Evolutionary conservation across 2,888 invertebrate genomes (phyloP).

Genomic region (Ichneumoninae sp.): DNA sequence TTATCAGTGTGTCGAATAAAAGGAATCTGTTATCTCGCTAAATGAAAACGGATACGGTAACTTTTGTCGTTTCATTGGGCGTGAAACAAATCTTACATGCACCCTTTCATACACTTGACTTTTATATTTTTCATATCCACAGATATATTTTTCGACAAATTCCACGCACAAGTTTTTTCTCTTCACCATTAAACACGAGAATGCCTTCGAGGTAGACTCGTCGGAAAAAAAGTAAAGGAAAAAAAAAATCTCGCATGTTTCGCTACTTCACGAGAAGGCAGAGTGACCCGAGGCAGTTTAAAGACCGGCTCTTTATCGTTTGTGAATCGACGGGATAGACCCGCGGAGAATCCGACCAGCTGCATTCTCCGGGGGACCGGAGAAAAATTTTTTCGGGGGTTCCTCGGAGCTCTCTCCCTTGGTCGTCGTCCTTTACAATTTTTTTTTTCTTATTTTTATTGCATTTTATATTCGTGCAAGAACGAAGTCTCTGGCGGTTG

Average conservation of each 20-base stretch:
- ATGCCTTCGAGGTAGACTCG: background rate
- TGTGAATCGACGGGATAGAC: constrained; percentile 39
- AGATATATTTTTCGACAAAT: background rate
- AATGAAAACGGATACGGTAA: background rate
- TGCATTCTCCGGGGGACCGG: constrained; percentile 61
- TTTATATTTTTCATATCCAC: background rate
- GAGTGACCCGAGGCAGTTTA: constrained; percentile 59
- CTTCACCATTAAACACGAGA: background rate
- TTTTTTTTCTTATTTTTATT: constrained; percentile 10
- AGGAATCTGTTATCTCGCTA: background rate
- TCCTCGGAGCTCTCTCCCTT: constrained; percentile 18
- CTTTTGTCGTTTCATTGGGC: background rate
- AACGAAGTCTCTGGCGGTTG: constrained; percentile 4
- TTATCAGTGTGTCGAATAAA: background rate
- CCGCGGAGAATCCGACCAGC: constrained; percentile 63
- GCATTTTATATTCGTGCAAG: constrained; percentile 13
- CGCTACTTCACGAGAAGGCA: constrained; percentile 34
- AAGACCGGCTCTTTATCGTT: constrained; percentile 56
- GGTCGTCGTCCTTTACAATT: constrained; percentile 19
- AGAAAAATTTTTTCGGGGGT: constrained; percentile 64
- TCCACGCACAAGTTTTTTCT: background rate
- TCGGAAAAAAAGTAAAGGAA: background rate
- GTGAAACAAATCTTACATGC: background rate
- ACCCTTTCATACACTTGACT: background rate
- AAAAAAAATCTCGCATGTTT: constrained; percentile 49